Evolutionary conservation across 2,888 invertebrate genomes (phyloP).

Genomic region (Idaea straminata): DNA sequence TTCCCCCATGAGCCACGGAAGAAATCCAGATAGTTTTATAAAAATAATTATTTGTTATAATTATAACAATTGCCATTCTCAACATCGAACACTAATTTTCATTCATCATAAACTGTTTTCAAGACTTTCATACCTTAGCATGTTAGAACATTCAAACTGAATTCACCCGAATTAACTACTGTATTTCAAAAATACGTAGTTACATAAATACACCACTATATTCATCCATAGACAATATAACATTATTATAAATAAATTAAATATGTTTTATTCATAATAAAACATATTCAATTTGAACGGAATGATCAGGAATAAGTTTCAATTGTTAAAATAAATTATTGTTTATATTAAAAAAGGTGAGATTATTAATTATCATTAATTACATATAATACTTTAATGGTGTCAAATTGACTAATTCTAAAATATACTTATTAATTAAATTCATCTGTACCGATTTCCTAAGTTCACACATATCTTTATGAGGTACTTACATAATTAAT

Average conservation of each 20-base stretch:
- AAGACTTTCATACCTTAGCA: not conserved
- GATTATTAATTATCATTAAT: constrained; percentile 24
- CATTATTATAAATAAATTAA: constrained; percentile 14
- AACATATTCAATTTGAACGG: constrained; percentile 38
- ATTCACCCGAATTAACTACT: constrained; percentile 23
- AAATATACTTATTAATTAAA: constrained; percentile 1
- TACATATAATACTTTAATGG: constrained; percentile 12
- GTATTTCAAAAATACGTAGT: constrained; percentile 27
- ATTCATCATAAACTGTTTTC: not conserved
- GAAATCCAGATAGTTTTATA: constrained; percentile 30
- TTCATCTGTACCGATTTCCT: constrained; percentile 10
- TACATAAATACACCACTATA: not conserved
- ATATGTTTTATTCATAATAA: constrained; percentile 33
- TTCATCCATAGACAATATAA: not conserved
- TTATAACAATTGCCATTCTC: constrained; percentile 3
- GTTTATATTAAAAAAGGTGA: constrained; percentile 5
- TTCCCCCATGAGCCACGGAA: constrained; percentile 55
- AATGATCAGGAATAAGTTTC: constrained; percentile 30
- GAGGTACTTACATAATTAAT: constrained; percentile 1
- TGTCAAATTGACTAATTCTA: constrained; percentile 28
- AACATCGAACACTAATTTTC: not conserved
- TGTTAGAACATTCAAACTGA: not conserved
- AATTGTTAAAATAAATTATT: not conserved
- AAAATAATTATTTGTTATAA: constrained; percentile 6
- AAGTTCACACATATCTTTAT: not conserved